phyloP scores from a whole-genome alignment of 2,113 vertebrate species.

The Actinemys pallida region DNA sequence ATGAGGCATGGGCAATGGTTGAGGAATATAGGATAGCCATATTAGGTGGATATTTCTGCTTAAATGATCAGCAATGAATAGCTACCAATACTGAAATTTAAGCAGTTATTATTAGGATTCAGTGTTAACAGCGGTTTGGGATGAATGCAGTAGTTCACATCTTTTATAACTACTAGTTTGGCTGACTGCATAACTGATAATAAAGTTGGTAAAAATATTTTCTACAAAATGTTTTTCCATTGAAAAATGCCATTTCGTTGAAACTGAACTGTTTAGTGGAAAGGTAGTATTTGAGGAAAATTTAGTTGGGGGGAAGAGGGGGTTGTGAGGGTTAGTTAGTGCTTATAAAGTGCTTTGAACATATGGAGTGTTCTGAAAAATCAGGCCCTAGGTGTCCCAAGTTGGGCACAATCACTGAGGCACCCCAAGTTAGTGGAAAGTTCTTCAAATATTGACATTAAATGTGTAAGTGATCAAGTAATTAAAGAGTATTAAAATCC shows the following conservation, averaged over 20 bases:
- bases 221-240: too few relatives aligned
- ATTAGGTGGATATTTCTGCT: not conserved
- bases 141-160: not conserved
- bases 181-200: too few relatives aligned
- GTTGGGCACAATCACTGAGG: not conserved
- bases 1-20: not conserved
- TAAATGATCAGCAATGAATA: not conserved
- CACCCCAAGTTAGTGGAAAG: not conserved
- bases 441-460: not conserved
- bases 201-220: too few relatives aligned
- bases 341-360: not conserved
- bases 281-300: too few relatives aligned
- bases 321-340: not conserved
- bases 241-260: too few relatives aligned
- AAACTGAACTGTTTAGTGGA: too few relatives aligned
- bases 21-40: not conserved
- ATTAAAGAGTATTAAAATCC: not conserved
- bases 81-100: not conserved
- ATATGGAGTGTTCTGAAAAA: not conserved
- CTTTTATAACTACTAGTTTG: not conserved
- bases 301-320: too few relatives aligned
- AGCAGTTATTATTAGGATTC: not conserved
- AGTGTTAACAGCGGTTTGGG: not conserved
- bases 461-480: not conserved
- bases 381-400: not conserved